Conservation (phyloP, 2,797 vertebrate species). For the Podargus strigoides region DNA sequence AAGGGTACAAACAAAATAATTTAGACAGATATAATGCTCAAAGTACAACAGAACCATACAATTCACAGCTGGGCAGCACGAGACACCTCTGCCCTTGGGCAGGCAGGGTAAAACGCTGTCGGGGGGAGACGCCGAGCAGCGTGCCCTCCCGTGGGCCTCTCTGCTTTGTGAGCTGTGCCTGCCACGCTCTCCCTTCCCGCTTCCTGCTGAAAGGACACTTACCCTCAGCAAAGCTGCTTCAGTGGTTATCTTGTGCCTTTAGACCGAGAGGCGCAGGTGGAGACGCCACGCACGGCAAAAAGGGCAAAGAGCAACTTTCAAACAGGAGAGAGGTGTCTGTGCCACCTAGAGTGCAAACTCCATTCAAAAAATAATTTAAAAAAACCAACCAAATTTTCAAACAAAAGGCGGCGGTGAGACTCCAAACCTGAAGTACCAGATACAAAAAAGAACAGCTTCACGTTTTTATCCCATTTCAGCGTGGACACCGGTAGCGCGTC, state of each 20-base stretch:
- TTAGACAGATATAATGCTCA: slow-evolving; percentile 66
- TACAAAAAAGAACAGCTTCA: background rate
- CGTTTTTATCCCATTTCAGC: background rate
- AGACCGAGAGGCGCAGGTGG: background rate
- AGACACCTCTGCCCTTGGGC: slow-evolving; percentile 65
- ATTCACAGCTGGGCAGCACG: slow-evolving; percentile 83
- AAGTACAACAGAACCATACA: slow-evolving; percentile 80
- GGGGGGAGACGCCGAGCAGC: background rate
- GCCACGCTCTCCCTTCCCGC: background rate
- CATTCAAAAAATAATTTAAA: background rate
- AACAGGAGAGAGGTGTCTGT: background rate
- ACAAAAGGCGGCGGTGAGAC: background rate
- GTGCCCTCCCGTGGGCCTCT: background rate
- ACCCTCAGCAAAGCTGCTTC: slow-evolving; percentile 23
- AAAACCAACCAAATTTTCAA: background rate
- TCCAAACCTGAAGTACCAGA: background rate
- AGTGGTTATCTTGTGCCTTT: slow-evolving; percentile 35
- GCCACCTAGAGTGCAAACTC: slow-evolving; percentile 9
- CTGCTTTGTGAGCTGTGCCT: background rate
- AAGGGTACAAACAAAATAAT: slow-evolving; percentile 76
- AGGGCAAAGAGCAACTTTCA: slow-evolving; percentile 10
- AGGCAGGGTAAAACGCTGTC: slow-evolving; percentile 37
- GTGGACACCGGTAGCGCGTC: background rate
- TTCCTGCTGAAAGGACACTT: slow-evolving; percentile 1
- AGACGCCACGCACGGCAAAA: background rate